These are phyloP conservation scores for Ctenoplectra terminalis DNA, from an alignment of 1,140 invertebrate genomes.

Conservation along the genomic window DNA sequence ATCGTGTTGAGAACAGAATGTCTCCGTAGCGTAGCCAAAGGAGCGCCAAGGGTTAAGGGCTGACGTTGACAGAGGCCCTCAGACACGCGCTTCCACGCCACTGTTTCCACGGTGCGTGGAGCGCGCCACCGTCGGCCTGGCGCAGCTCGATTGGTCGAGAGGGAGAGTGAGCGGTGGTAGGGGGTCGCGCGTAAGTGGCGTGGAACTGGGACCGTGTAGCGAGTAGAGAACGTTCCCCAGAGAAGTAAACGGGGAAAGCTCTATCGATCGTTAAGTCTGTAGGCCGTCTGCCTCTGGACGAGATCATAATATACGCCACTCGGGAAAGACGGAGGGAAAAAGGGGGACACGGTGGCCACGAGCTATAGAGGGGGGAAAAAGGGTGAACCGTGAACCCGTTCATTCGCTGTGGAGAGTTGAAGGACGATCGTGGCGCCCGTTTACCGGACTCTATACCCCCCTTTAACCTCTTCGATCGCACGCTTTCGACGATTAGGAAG, in stretches of 20 bases:
- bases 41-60: background rate
- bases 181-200: conserved; percentile 6
- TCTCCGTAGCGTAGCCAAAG: too few relatives aligned
- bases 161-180: conserved; percentile 3
- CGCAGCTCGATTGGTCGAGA: conserved; percentile 37
- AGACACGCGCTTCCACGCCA: conserved; percentile 30
- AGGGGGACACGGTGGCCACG: background rate
- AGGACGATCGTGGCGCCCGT: conserved; percentile 42
- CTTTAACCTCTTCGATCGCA: background rate
- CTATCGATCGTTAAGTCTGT: conserved; percentile 70
- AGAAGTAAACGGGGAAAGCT: conserved; percentile 56
- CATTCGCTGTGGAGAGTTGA: conserved; percentile 28
- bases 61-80: conserved; percentile 12
- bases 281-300: conserved; percentile 59
- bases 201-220: background rate
- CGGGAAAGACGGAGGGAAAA: conserved; percentile 12
- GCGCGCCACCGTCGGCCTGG: conserved; percentile 24
- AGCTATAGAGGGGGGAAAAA: background rate
- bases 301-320: conserved; percentile 46
- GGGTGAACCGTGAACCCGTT: conserved; percentile 45
- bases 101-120: background rate
- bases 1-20: too few relatives aligned
- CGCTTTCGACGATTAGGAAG: conserved; percentile 18
- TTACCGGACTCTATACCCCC: background rate
- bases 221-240: background rate